Conservation (phyloP, 2,113 vertebrate species). For the Origma solitaria region DNA sequence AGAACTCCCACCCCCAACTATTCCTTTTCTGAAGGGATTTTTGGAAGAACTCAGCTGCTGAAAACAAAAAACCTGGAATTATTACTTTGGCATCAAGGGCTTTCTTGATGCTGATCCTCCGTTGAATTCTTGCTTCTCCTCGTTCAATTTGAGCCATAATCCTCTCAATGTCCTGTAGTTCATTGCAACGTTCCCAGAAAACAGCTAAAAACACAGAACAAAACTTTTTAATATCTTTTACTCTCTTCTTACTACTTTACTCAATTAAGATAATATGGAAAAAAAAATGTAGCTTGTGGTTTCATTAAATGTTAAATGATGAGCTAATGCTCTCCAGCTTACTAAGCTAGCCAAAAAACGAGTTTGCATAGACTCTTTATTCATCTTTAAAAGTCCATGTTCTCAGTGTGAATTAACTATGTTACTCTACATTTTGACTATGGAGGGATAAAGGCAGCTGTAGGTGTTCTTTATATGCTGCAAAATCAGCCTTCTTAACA, state of each 20-base stretch:
- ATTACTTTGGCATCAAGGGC: conserved; percentile 87
- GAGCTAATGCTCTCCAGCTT: not conserved
- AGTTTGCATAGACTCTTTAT: not conserved
- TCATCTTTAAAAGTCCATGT: not conserved
- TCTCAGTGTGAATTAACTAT: not conserved
- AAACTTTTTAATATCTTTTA: not conserved
- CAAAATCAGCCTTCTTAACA: not conserved
- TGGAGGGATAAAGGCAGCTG: not conserved
- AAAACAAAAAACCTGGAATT: not conserved
- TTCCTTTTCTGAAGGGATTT: not conserved
- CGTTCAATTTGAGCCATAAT: conserved; percentile 91
- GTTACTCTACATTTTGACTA: not conserved
- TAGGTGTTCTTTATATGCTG: not conserved
- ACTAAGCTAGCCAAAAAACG: not conserved
- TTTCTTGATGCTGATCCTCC: conserved; percentile 90
- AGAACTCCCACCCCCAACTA: not conserved
- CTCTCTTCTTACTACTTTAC: not conserved
- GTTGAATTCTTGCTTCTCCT: conserved; percentile 86
- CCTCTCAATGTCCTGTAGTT: conserved; percentile 88
- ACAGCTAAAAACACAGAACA: conserved; percentile 75
- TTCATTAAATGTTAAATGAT: not conserved
- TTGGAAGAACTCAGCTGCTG: not conserved
- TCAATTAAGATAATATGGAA: not conserved
- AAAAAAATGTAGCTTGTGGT: not conserved
- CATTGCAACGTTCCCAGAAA: conserved; percentile 90